Base-by-base conservation (phyloP, 1,140 invertebrate genomes). In the Pararge aegeria region DNA sequence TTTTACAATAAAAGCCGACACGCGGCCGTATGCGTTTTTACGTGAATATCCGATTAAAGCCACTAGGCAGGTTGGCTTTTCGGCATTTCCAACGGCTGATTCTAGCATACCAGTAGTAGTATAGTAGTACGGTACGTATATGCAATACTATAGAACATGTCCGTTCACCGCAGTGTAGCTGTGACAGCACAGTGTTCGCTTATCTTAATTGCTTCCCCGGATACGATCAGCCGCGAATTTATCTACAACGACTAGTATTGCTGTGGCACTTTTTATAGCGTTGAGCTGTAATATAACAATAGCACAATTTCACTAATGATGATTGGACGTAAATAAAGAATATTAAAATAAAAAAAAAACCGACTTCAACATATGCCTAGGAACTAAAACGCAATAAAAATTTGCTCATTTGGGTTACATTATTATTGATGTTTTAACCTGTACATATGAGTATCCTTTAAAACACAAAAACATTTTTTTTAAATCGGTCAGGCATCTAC, bases 171-270 rank as follows among this genome's bases (percentile, higher is more conserved):
- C 61, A 74, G 57, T 64, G 58, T 66, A 70, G 68, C 73, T 69
- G 68, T 78, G 81, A 80, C 79, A 81, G 78, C 72, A 74, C 74
- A 73, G 72, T 76, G 76, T 75, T 67, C 73, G 69, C 73, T 82
- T 83, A 85, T 85, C 82, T 85, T 85, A 85, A 85, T 83, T 85
- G 82, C 75, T 74, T 78, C 60, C 60, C 57, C 55, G 74, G 82
- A 83, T 85, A 81, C 67, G 66, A 83, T 85, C 82, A 56, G 57
- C 58, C 64, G 70, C 50, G 66, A 73, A 80, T 80, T 80, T 78
- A 82, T 82, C 77, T 70, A 66, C 61, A 64, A 58, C 58, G 54
- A 12, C 29, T 24, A n/a, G 51, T 48, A 58, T 38, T 10, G 19
- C 46, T 37, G 10, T 29, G 18, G 59, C 30, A 68, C 58, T 72